Conservation (phyloP, 1,140 invertebrate species). For the Drosophila azteca region DNA sequence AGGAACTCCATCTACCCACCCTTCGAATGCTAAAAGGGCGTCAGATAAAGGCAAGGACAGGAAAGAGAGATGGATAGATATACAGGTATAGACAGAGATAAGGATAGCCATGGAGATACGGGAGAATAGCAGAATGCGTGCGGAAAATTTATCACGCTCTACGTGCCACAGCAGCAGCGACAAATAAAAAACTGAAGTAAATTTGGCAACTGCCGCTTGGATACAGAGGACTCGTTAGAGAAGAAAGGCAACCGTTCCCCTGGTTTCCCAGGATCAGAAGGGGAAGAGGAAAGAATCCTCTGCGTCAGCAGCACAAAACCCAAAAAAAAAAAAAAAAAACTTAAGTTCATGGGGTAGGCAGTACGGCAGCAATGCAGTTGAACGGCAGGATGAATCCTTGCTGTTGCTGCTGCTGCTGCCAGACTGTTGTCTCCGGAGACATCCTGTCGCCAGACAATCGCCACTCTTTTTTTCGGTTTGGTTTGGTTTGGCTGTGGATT, state of each 20-base stretch:
- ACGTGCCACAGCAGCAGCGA: constrained; percentile 1
- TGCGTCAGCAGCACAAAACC: not conserved
- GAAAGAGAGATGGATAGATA: not conserved
- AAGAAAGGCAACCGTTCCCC: not conserved
- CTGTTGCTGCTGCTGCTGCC: constrained; percentile 9
- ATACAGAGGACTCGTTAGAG: too few relatives aligned
- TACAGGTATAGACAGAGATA: not conserved
- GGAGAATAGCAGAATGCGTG: constrained; percentile 64
- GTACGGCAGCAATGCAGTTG: constrained; percentile 68
- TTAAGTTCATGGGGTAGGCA: constrained; percentile 56
- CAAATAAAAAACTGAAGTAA: constrained; percentile 81
- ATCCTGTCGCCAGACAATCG: constrained; percentile 41
- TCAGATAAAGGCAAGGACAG: not conserved
- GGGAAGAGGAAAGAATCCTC: too few relatives aligned
- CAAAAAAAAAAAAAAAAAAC: constrained; percentile 12
- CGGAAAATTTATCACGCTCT: constrained; percentile 76
- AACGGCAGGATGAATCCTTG: constrained; percentile 33
- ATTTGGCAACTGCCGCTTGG: constrained; percentile 58
- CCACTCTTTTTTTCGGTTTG: not conserved
- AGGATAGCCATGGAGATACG: constrained; percentile 2
- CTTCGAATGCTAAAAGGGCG: too few relatives aligned
- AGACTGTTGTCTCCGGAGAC: constrained; percentile 27
- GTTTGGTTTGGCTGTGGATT: constrained; percentile 9
- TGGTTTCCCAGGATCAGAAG: constrained; percentile 55
- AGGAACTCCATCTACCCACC: too few relatives aligned